Conservation (phyloP, 2,113 vertebrate species). For the Pampusana beccarii region DNA sequence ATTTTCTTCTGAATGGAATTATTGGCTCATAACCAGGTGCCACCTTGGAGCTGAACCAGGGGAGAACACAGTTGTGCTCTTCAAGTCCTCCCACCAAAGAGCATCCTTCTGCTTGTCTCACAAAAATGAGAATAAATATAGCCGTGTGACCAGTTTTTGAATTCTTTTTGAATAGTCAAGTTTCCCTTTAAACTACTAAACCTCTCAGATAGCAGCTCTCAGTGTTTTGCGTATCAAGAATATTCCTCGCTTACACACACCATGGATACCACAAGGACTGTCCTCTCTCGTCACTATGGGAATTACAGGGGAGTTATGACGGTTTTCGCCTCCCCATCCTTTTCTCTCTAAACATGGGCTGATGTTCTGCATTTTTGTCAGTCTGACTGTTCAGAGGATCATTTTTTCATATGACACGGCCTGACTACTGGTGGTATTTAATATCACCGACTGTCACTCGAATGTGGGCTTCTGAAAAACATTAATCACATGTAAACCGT, state of each 20-base stretch:
- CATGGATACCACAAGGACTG: conserved; percentile 15
- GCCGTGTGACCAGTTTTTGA: neutral
- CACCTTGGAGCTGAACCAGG: neutral
- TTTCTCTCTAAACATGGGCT: neutral
- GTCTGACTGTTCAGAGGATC: neutral
- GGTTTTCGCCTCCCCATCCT: neutral
- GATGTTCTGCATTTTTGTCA: neutral
- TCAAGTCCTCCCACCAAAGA: conserved; percentile 1
- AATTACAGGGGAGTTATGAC: neutral
- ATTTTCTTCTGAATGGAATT: neutral
- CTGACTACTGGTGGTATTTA: neutral
- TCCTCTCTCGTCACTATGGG: conserved; percentile 12
- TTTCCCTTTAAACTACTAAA: neutral
- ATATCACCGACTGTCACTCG: neutral
- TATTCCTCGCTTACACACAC: neutral
- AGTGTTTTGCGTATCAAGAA: neutral
- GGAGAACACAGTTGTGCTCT: neutral
- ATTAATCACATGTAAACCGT: neutral
- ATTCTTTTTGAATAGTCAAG: neutral
- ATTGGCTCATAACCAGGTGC: neutral
- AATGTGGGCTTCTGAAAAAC: neutral
- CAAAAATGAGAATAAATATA: neutral
- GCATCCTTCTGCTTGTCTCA: neutral
- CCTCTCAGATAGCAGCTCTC: neutral
- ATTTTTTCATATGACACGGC: neutral